phyloP scores from a whole-genome alignment of 2,888 invertebrate species.

The Peribatodes rhomboidaria region DNA sequence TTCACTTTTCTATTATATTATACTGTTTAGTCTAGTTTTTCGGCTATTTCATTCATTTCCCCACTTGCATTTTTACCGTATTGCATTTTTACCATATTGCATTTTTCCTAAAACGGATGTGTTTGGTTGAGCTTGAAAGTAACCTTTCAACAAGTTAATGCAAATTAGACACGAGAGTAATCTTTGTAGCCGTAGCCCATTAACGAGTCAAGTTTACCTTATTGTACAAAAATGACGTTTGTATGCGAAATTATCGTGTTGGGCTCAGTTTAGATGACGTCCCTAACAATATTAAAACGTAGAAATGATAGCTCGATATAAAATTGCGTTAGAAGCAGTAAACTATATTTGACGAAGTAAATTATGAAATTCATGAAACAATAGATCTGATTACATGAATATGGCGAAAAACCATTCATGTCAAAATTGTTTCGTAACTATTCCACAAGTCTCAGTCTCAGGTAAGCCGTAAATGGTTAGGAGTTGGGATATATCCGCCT shows the following conservation, averaged over 20 bases:
- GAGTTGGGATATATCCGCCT: constrained; percentile 66
- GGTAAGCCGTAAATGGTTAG: constrained; percentile 54
- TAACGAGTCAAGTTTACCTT: constrained; percentile 44
- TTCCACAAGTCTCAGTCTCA: constrained; percentile 33
- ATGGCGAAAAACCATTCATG: not conserved
- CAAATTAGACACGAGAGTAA: constrained; percentile 59
- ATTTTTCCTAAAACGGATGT: not conserved
- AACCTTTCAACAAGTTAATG: constrained; percentile 68
- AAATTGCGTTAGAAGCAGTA: not conserved
- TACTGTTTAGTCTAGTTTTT: no score
- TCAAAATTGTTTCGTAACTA: constrained; percentile 1
- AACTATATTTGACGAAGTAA: not conserved
- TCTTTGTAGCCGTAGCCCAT: constrained; percentile 47
- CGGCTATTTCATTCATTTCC: not conserved
- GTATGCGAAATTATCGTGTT: not conserved
- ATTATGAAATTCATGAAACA: not conserved
- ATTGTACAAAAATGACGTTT: constrained; percentile 10
- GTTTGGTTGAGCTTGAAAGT: constrained; percentile 59
- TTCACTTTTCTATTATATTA: not conserved
- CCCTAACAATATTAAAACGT: no score
- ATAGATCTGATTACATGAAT: not conserved
- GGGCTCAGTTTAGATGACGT: not conserved
- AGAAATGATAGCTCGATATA: not conserved
- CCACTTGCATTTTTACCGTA: not conserved
- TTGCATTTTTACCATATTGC: not conserved